These are phyloP conservation scores for Stegophylla sp. DNA, from an alignment of 2,888 invertebrate species.

Conservation along the genomic window DNA sequence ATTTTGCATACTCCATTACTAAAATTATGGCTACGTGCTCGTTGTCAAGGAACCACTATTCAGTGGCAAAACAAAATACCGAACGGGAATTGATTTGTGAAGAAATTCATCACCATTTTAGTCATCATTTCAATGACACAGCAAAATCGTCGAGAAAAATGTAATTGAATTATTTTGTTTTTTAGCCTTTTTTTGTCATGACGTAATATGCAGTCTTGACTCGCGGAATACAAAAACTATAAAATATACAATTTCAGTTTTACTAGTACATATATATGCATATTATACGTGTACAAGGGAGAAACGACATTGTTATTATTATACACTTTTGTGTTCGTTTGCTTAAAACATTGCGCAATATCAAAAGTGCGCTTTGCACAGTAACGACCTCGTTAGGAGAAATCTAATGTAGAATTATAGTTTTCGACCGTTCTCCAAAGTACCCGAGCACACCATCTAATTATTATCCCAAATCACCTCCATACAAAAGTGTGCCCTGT, in stretches of 20 bases:
- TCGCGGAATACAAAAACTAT: neutral
- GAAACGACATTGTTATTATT: neutral
- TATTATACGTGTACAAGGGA: neutral
- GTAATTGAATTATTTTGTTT: neutral
- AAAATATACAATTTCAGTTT: too few species aligned
- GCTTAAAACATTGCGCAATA: neutral
- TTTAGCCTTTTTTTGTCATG: neutral
- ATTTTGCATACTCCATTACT: too few species aligned
- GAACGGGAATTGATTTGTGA: too few species aligned
- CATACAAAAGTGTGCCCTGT: neutral
- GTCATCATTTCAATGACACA: too few species aligned
- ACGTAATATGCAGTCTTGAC: neutral
- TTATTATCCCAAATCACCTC: slow-evolving; percentile 29
- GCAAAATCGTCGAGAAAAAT: neutral
- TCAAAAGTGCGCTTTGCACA: neutral
- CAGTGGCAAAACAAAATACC: too few species aligned
- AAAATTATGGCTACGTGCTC: too few species aligned
- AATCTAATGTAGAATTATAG: slow-evolving; percentile 28
- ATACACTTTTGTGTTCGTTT: neutral
- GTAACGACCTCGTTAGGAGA: slow-evolving; percentile 33
- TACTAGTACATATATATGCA: too few species aligned
- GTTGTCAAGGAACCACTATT: too few species aligned
- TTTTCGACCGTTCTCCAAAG: slow-evolving; percentile 20
- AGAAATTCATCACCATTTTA: too few species aligned
- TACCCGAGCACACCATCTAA: slow-evolving; percentile 22